A percentile compares a stretch with the other conserved stretches of the same genome.
phyloP scores from a whole-genome alignment of 2,113 vertebrate species.

The Paedocypris sp. region DNA sequence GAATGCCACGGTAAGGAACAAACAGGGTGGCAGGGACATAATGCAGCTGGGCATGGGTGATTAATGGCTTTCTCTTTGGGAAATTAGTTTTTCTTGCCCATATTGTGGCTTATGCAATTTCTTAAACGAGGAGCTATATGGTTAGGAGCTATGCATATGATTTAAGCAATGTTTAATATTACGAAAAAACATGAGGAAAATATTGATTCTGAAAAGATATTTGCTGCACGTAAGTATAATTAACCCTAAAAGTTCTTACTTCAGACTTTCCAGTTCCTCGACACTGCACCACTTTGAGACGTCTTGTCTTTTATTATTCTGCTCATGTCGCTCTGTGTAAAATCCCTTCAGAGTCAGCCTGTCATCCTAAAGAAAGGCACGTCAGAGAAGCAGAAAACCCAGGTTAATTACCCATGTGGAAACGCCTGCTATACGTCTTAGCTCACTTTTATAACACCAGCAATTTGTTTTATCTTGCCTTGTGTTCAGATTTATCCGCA shows the following conservation, averaged over 20 bases:
- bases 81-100: not conserved
- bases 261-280: not conserved
- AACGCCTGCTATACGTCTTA: constrained; percentile 21
- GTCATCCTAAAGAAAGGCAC: constrained; percentile 15
- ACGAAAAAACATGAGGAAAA: no score
- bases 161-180: no score
- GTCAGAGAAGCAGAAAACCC: constrained; percentile 28
- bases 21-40: not conserved
- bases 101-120: not conserved
- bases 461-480: constrained; percentile 16
- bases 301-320: constrained; percentile 11
- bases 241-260: no score
- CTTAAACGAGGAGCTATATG: not conserved
- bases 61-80: not conserved
- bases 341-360: not conserved
- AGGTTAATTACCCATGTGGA: constrained; percentile 31
- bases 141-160: no score
- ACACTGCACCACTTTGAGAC: not conserved
- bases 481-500: not conserved
- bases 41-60: not conserved
- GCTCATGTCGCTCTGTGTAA: constrained; percentile 18
- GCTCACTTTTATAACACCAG: constrained; percentile 14
- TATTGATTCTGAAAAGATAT: no score
- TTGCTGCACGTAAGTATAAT: no score
- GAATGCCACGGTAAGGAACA: constrained; percentile 80